Evolutionary conservation across 2,888 invertebrate species (phyloP), one percentile per base, ranked within the genome.

Genomic region (Nematopogon swammerdamellus): DNA sequence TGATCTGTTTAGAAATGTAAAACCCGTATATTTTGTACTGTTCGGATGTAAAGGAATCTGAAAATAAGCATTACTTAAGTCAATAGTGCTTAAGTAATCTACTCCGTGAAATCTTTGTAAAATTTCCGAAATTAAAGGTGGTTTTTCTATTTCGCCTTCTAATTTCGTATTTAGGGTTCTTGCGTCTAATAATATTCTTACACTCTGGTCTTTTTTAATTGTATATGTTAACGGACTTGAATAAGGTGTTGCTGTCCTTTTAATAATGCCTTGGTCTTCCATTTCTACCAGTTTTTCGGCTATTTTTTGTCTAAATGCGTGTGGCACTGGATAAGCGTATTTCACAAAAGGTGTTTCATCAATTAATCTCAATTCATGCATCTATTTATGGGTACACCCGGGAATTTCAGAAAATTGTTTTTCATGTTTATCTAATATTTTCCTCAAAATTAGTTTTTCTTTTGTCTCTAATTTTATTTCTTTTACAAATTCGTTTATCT

Each of bases 131-230:
- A 56, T 55, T 5, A 53, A 5, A 0, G 58, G 57, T 3, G 56
- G 57, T 11, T 56, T 51, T 36, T 63, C 62, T 4, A 58, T 53
- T 49, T 65, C 62, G 0, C 57, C 53, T 18, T 59, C 54, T 46
- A 65, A 62, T 19, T 53, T 47, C 11, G 53, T 53, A 53, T 65
- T 65, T 2, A 64, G 44, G 46, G 51, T 54, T 11, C 65, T 42
- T 0, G 63, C 63, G 52, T 64, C 63, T 16, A 63, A 50, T 51
- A 63, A 61, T 19, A 64, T 54, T 4, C 64, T 52, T 2, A 63
- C 50, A 6, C 53, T 49, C 1, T 59, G 59, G 48, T 64, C 60
- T 44, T 57, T 62, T 50, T 63, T 65, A 19, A 53, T 43, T 0
- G 58, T 57, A 8, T 59, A 57, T 2, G 60, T 56, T 18, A 63